Evolutionary conservation across 2,888 invertebrate genomes (phyloP), one percentile per base, ranked within the genome.

Genomic region (Nemoura dubitans): DNA sequence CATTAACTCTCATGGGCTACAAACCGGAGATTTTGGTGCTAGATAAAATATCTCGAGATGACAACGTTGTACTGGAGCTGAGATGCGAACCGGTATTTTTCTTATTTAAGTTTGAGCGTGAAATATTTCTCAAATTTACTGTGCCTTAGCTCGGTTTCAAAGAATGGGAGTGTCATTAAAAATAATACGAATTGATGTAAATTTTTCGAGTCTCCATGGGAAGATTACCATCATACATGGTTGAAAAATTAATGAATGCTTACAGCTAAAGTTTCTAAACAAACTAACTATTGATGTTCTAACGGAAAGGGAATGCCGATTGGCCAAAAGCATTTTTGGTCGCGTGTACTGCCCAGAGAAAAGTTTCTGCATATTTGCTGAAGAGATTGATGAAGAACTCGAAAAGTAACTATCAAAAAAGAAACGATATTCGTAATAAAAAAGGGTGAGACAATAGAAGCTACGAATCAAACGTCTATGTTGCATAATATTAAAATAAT

Each of bases 81-180:
- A 59, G 59, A 59, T 59, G 59, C 59, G 59, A 59, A 59, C 59
- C 59, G 59, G 59, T 59, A 59, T 59, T 59, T 59, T 59, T 59
- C 21, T 59, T 59, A 7, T 59, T 59, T 59, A 7, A 21, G 14
- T 59, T 59, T 2, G 59, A 59, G 59, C 59, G 59, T 59, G 59
- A 59, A 59, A 59, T 59, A 59, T 59, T 59, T 59, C 21, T 59
- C 21, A 59, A 59, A 21, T 59, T 59, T 59, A 59, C 21, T 10
- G 3, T 3, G 16, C 59, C 21, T 21, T 3, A 7, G 59, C 59
- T 14, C 21, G 59, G 59, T 21, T 59, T 21, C 16, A 21, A 21
- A 59, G 21, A 59, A 59, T 59, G 21, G 59, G 59, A 59, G 59
- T 59, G 59, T 59, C 59, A 21, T 59, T 59, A 59, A 59, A 59